phyloP scores from a whole-genome alignment of 37 sponge, comb jelly and placozoan species.

The Lycopodina hypogea region DNA sequence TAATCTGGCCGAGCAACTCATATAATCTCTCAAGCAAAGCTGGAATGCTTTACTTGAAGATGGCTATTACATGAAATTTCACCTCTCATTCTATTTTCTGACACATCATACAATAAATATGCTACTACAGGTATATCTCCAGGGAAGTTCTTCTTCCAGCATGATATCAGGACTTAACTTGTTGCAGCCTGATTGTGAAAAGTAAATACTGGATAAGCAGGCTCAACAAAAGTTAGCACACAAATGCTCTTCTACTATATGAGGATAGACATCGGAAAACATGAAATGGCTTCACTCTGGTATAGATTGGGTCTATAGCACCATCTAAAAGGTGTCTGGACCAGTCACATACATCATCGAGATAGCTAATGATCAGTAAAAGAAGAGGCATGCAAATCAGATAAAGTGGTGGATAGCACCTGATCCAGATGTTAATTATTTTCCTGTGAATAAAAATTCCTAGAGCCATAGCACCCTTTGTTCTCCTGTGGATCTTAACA shows the following conservation, averaged over 20 bases:
- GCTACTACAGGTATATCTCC: not conserved
- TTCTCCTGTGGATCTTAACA: too few relatives aligned
- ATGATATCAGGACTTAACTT: not conserved
- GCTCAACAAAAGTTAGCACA: too few relatives aligned
- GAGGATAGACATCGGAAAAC: not conserved
- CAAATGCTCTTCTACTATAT: not conserved
- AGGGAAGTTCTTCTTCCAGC: not conserved
- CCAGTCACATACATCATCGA: not conserved
- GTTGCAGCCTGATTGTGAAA: slow-evolving; percentile 7
- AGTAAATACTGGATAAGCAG: not conserved
- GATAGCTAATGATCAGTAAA: too few relatives aligned
- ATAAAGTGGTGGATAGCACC: not conserved
- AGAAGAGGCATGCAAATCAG: too few relatives aligned
- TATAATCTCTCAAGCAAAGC: not conserved
- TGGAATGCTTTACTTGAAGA: too few relatives aligned
- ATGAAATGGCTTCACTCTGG: not conserved
- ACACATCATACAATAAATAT: not conserved
- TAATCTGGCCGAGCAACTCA: slow-evolving; percentile 4
- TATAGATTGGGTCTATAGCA: not conserved
- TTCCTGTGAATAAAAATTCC: too few relatives aligned
- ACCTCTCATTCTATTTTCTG: not conserved
- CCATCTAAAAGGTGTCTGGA: not conserved
- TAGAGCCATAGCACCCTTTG: too few relatives aligned
- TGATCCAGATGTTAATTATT: too few relatives aligned
- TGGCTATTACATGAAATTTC: not conserved